A percentile compares a stretch with the other conserved stretches of the same genome.
phyloP scores from a whole-genome alignment of 2,113 vertebrate genomes.

The Galbula dea region DNA sequence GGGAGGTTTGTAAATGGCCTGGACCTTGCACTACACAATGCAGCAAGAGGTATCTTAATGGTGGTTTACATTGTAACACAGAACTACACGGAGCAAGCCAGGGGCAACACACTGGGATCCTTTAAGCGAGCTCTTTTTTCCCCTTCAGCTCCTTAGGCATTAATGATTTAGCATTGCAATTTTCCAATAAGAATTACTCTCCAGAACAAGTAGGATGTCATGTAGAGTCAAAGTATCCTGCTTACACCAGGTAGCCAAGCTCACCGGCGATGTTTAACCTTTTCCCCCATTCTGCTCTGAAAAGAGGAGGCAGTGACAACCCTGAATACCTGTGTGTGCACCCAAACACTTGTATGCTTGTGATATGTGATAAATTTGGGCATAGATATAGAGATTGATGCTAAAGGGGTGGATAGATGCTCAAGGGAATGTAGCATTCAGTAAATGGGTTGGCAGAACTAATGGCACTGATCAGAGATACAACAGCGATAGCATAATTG shows the following conservation, averaged over 20 bases:
- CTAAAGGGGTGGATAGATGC: neutral
- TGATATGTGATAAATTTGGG: neutral
- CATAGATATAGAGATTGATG: neutral
- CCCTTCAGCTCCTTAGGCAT: neutral
- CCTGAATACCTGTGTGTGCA: fast-evolving
- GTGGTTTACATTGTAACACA: neutral
- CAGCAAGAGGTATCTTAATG: neutral
- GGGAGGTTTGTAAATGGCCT: neutral
- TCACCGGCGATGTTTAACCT: neutral
- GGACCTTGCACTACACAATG: neutral
- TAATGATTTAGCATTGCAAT: neutral
- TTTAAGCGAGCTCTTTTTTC: neutral
- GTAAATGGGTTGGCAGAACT: neutral
- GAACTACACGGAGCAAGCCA: neutral
- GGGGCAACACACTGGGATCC: neutral
- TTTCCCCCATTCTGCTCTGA: neutral
- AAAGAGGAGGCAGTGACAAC: neutral
- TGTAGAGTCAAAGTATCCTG: neutral
- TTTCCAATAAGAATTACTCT: neutral
- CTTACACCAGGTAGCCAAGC: neutral
- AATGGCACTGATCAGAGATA: neutral
- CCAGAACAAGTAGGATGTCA: neutral
- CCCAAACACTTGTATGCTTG: neutral
- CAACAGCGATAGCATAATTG: fast-evolving
- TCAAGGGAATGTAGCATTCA: fast-evolving